These are phyloP conservation scores for Pharmacophagus antenor DNA, from an alignment of 2,888 invertebrate genomes.

Conservation along the genomic window DNA sequence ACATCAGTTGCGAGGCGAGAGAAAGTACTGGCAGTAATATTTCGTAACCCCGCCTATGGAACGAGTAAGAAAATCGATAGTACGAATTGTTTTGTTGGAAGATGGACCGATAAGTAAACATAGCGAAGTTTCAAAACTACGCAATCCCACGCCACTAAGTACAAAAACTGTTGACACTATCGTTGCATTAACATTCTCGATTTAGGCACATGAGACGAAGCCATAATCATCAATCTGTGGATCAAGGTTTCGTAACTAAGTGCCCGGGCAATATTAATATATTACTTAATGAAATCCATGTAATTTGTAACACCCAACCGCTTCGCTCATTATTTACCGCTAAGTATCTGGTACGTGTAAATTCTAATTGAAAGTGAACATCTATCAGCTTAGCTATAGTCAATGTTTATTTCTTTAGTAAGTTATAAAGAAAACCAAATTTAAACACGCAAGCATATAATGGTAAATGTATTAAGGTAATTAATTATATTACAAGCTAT, in stretches of 20 bases:
- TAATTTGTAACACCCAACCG: slow-evolving; percentile 31
- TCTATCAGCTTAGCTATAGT: no score
- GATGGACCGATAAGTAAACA: slow-evolving; percentile 27
- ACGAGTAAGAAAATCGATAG: slow-evolving; percentile 54
- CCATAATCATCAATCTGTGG: slow-evolving; percentile 33
- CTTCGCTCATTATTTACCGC: slow-evolving; percentile 14
- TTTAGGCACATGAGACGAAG: slow-evolving; percentile 23
- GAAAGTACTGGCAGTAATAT: slow-evolving; percentile 64
- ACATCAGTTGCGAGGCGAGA: slow-evolving; percentile 66
- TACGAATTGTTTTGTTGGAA: slow-evolving; percentile 33
- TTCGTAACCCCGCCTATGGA: slow-evolving; percentile 65
- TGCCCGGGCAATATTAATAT: slow-evolving; percentile 26
- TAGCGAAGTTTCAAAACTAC: slow-evolving; percentile 24
- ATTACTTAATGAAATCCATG: slow-evolving; percentile 32
- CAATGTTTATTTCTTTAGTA: no score
- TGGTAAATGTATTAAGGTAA: no score
- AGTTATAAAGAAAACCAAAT: no score
- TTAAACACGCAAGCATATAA: no score
- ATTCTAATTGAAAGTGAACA: neutral
- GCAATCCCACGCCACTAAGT: slow-evolving; percentile 21
- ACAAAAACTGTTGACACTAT: slow-evolving; percentile 28
- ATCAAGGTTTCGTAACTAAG: slow-evolving; percentile 32
- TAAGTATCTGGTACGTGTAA: slow-evolving; percentile 7
- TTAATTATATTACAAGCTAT: no score
- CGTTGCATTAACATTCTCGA: slow-evolving; percentile 26